Conservation (phyloP, 2,113 vertebrate genomes). For the Neomonachus schauinslandi region DNA sequence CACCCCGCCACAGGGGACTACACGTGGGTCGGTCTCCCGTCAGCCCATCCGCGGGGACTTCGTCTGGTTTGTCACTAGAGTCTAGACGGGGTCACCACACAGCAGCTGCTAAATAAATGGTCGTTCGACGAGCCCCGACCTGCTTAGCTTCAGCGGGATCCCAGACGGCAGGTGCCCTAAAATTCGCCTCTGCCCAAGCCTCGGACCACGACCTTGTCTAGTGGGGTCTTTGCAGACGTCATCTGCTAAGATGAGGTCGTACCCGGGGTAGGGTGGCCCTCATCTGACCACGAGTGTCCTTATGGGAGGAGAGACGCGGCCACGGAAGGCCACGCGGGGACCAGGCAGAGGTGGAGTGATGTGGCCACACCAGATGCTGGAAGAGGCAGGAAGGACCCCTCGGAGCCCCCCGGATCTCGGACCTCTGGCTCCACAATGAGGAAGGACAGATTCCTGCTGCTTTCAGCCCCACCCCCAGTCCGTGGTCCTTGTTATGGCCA, state of each 20-base stretch:
- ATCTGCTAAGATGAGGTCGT: too few relatives aligned
- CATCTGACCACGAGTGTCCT: not conserved
- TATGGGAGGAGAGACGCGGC: not conserved
- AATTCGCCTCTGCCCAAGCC: not conserved
- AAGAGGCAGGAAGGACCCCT: not conserved
- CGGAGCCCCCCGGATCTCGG: not conserved
- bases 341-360: not conserved
- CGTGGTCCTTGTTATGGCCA: not conserved
- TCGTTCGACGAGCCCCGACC: accelerated
- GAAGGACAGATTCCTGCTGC: not conserved
- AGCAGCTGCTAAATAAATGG: not conserved
- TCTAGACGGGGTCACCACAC: not conserved
- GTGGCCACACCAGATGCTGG: not conserved
- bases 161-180: too few relatives aligned
- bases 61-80: too few relatives aligned
- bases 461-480: accelerated
- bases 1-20: accelerated
- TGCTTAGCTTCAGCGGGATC: not conserved
- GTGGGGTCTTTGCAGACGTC: not conserved
- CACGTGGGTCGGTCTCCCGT: not conserved
- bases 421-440: accelerated
- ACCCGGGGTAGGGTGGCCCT: not conserved
- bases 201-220: not conserved
- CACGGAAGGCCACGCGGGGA: not conserved
- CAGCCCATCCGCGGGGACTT: accelerated